Base-by-base conservation (phyloP, 1,140 invertebrate genomes). In the Geopemphigus sp. region DNA sequence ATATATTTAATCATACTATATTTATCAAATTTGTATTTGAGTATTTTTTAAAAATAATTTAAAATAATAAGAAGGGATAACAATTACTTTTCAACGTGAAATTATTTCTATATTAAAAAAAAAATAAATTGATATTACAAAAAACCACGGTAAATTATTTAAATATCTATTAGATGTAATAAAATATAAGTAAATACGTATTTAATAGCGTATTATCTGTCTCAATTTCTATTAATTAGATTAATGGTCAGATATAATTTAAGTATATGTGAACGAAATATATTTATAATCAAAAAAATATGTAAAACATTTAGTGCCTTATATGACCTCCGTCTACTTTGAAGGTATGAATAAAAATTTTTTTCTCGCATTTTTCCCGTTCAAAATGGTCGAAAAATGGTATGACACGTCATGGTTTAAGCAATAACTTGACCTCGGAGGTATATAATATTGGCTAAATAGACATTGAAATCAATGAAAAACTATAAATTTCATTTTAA, bases 401-500 rank as follows among this genome's bases (percentile, higher is more conserved):
- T 1, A 5, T 32, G 68, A 70, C 68, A 19, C 68, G 47, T 70
- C 68, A 70, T 53, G 47, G 68, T 53, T 53, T 70, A 39, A 50
- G 68, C 68, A 70, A 70, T 53, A 70, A 19, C 50, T 12, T 70
- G 68, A 17, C 68, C 68, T 70, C 68, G 68, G 22, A 19, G 45
- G 12, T n/a, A 19, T 53, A 26, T 17, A 70, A 50, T 50, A 70
- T 53, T 70, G n/a, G 22, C 10, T 70, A 29, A 70, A 70, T 8
- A 70, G 68, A 70, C 68, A 70, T 70, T 70, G 68, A 70, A 53
- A 70, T 53, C 47, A 53, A 53, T 70, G 68, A 45, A 70, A 68
- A 70, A 53, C 47, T 70, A 70, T 70, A 53, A 68, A 70, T 53
- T n/a, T 45, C 47, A 70, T 70, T 26, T 26, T 70, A 53, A 70